Percentiles rank a stretch among this genome's conserved stretches.
Conservation (phyloP, 1,140 invertebrate genomes). For the Leptestheria dahalacensis region DNA sequence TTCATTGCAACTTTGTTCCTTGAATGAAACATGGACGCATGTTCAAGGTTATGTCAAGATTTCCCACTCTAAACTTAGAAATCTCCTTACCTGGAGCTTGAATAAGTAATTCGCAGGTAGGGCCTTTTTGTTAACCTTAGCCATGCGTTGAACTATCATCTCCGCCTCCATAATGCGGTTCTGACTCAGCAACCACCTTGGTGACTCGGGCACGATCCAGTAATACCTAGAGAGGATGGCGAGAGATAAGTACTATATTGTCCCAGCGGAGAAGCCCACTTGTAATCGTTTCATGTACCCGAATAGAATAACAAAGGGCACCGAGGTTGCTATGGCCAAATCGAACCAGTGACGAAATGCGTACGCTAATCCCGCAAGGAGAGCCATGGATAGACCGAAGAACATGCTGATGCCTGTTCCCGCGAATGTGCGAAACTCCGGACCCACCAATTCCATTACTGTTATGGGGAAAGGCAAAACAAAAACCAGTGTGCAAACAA, state of each 20-base stretch:
- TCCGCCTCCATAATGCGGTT: constrained; percentile 29
- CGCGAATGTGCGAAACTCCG: constrained; percentile 44
- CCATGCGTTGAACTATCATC: constrained; percentile 26
- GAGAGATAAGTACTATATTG: neutral
- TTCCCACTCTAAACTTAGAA: too few relatives aligned
- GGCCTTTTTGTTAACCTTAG: constrained; percentile 23
- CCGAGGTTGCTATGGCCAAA: constrained; percentile 22
- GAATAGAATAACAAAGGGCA: constrained; percentile 32
- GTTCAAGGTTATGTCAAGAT: too few relatives aligned
- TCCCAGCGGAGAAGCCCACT: neutral
- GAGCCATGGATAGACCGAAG: constrained; percentile 46
- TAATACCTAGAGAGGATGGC: constrained; percentile 11
- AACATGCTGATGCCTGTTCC: constrained; percentile 50
- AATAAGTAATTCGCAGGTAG: constrained; percentile 14
- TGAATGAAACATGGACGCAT: neutral
- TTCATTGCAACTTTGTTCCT: neutral
- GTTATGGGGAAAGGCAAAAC: constrained; percentile 16
- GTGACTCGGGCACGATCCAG: constrained; percentile 32
- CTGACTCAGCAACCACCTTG: constrained; percentile 33
- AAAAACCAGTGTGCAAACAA: too few relatives aligned
- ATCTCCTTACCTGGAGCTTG: constrained; percentile 18
- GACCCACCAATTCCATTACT: constrained; percentile 48
- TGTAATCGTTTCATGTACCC: constrained; percentile 29
- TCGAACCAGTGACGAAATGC: constrained; percentile 27
- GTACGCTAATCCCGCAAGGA: constrained; percentile 41